Conservation (phyloP, 2,888 invertebrate genomes). For the Ormia ochracea region DNA sequence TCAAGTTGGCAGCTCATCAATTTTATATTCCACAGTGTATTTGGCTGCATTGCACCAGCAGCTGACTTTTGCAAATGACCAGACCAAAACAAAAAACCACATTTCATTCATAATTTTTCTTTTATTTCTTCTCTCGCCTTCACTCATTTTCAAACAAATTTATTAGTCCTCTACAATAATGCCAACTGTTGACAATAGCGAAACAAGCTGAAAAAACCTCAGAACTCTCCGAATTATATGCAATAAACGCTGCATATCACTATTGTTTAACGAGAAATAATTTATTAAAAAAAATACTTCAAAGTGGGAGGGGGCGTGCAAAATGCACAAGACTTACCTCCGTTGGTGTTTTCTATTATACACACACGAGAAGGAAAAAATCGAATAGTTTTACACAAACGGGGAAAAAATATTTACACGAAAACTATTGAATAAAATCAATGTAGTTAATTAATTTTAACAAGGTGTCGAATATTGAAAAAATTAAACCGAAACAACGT, state of each 20-base stretch:
- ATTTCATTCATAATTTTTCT: conserved; percentile 43
- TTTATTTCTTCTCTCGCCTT: not conserved
- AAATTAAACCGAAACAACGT: conserved; percentile 69
- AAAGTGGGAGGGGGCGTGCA: not conserved
- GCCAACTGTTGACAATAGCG: not conserved
- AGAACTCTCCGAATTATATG: not conserved
- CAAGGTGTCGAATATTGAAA: conserved; percentile 63
- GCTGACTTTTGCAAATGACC: conserved; percentile 13
- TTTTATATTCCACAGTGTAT: not conserved
- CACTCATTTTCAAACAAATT: not conserved
- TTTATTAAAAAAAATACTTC: not conserved
- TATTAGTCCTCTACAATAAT: too few relatives aligned
- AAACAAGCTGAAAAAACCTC: not conserved
- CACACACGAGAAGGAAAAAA: conserved; percentile 35
- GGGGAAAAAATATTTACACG: not conserved
- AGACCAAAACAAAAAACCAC: conserved; percentile 43
- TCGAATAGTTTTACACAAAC: not conserved
- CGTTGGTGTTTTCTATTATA: conserved; percentile 33
- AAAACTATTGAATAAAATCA: not conserved
- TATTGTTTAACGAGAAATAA: not conserved
- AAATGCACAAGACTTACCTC: conserved; percentile 9
- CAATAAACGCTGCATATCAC: not conserved
- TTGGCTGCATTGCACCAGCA: not conserved
- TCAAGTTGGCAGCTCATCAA: not conserved
- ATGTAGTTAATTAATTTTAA: conserved; percentile 30